A percentile compares a stretch with the other conserved stretches of the same genome.
Evolutionary conservation across 2,797 vertebrate species (phyloP).

Genomic region (Pterois miles): DNA sequence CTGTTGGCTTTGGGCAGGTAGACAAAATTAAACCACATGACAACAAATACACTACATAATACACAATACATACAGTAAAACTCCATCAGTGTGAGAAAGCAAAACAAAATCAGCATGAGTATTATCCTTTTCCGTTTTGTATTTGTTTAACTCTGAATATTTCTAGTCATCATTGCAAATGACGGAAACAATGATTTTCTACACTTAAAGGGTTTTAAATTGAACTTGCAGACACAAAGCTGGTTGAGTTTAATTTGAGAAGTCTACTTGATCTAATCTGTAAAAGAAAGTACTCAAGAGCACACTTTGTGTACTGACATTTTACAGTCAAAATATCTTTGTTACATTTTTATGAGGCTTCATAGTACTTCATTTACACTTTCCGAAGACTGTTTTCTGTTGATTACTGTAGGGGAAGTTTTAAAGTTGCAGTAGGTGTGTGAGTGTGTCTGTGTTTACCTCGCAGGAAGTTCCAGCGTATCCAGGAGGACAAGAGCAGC

Average conservation of each 20-base stretch:
- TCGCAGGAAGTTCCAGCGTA: constrained; percentile 94
- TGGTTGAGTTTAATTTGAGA: neutral
- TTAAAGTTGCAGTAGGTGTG: neutral
- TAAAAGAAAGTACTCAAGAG: neutral
- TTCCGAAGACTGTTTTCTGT: neutral
- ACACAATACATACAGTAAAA: too few species aligned
- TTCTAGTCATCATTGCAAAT: too few species aligned
- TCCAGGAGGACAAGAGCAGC: constrained; percentile 90
- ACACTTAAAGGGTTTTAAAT: too few species aligned
- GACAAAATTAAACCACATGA: too few species aligned
- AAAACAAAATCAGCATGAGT: too few species aligned
- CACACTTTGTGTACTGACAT: neutral
- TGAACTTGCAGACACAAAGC: neutral
- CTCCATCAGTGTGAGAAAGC: too few species aligned
- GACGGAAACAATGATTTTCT: too few species aligned
- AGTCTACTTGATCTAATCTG: neutral
- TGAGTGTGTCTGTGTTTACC: constrained; percentile 74
- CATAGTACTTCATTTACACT: neutral
- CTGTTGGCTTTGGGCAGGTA: too few species aligned
- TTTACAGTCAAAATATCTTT: neutral
- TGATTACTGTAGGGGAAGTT: neutral
- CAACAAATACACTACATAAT: too few species aligned
- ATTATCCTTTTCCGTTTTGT: too few species aligned
- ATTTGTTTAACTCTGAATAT: too few species aligned
- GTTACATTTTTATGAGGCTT: neutral